Conservation (phyloP, 2,113 vertebrate species). For the Tiliqua scincoides region DNA sequence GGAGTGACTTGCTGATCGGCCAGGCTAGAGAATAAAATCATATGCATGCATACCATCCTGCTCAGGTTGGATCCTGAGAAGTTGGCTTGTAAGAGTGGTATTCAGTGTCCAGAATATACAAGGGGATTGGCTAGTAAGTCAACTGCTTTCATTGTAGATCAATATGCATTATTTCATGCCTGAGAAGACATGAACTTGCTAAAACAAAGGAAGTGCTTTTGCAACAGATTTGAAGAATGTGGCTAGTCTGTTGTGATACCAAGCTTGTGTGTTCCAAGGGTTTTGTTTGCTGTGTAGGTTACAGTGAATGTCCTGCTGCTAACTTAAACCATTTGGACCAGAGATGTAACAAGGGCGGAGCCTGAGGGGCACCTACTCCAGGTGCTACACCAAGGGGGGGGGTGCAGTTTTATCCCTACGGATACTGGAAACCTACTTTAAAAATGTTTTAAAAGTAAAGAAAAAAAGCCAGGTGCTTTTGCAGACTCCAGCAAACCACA, state of each 20-base stretch:
- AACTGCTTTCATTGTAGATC: background rate
- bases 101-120: background rate
- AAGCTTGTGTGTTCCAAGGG: rapidly evolving
- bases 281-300: background rate
- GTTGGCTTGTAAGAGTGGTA: background rate
- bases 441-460: too few relatives aligned
- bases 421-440: too few relatives aligned
- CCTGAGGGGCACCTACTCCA: too few relatives aligned
- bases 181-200: rapidly evolving
- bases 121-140: rapidly evolving
- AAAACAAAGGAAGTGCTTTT: background rate
- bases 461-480: too few relatives aligned
- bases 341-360: too few relatives aligned
- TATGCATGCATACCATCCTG: background rate
- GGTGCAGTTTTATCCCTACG: too few relatives aligned
- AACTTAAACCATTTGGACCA: rapidly evolving
- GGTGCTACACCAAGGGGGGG: too few relatives aligned
- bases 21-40: constrained; percentile 26
- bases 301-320: background rate
- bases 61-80: constrained; percentile 47
- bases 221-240: rapidly evolving
- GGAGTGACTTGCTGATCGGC: constrained; percentile 41
- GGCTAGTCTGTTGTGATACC: background rate
- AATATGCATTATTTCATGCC: rapidly evolving
- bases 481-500: too few relatives aligned